A percentile compares a stretch with the other conserved stretches of the same genome.
These are phyloP conservation scores for Leuciscus idus DNA, from an alignment of 2,113 vertebrate genomes.

Conservation along the genomic window DNA sequence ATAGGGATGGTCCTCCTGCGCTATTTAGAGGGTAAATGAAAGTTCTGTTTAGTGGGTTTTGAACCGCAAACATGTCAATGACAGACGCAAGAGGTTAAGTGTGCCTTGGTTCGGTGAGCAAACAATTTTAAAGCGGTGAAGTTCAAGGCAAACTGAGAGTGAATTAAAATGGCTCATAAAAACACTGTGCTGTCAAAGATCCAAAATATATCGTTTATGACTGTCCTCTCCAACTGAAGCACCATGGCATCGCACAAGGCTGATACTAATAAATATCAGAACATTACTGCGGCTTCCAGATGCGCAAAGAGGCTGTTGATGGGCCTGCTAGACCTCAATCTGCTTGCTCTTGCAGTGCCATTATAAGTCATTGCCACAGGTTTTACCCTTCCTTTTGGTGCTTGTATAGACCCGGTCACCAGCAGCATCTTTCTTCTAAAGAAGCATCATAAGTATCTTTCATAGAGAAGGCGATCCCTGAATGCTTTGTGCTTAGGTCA, in stretches of 20 bases:
- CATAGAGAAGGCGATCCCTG: no score
- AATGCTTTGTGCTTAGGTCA: no score
- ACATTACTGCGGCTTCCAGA: neutral
- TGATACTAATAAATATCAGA: neutral
- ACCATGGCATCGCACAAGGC: neutral
- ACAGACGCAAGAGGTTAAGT: slow-evolving; percentile 2
- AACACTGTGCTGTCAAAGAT: neutral
- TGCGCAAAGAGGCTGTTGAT: neutral
- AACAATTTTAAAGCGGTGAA: slow-evolving; percentile 1
- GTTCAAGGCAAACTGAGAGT: slow-evolving; percentile 13
- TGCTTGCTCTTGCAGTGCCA: neutral
- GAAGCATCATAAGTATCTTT: no score
- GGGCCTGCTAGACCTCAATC: neutral
- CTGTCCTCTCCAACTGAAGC: neutral
- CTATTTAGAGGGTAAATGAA: slow-evolving; percentile 10
- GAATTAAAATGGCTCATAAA: neutral
- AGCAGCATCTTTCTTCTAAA: no score
- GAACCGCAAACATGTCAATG: slow-evolving; percentile 6
- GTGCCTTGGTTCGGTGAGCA: neutral
- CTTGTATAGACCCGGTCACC: neutral
- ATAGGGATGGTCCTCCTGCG: neutral
- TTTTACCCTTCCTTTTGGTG: neutral
- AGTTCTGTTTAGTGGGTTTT: slow-evolving; percentile 4
- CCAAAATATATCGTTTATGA: slow-evolving; percentile 4
- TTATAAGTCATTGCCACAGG: neutral